Evolutionary conservation across 2,888 invertebrate species (phyloP).

Genomic region (Microplitis manilae): DNA sequence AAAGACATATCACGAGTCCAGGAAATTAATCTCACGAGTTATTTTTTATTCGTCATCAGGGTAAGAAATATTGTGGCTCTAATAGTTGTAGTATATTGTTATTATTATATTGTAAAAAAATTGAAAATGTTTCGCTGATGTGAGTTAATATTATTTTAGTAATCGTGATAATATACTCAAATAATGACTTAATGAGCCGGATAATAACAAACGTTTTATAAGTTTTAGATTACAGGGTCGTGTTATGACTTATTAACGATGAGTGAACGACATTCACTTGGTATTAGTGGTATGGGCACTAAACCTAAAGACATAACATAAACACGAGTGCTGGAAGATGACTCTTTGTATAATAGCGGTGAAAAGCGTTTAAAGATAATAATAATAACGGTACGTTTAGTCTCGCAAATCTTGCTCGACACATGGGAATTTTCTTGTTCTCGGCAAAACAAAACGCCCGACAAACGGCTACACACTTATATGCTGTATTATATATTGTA

Average conservation of each 20-base stretch:
- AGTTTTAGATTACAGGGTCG: conserved; percentile 31
- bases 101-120: too few relatives aligned
- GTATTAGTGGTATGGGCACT: neutral
- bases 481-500: neutral
- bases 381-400: conserved; percentile 52
- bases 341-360: conserved; percentile 31
- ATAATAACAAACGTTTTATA: conserved; percentile 17
- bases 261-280: conserved; percentile 38
- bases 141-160: neutral
- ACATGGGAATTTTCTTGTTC: conserved; percentile 30
- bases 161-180: conserved; percentile 21
- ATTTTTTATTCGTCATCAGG: conserved; percentile 21
- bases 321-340: conserved; percentile 15
- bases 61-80: conserved; percentile 18
- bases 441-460: neutral
- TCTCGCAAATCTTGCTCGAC: conserved; percentile 42
- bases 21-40: conserved; percentile 21
- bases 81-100: neutral
- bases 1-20: conserved; percentile 19
- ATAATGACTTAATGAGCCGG: conserved; percentile 53
- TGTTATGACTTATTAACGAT: conserved; percentile 21
- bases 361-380: conserved; percentile 26
- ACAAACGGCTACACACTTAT: conserved; percentile 20
- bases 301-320: conserved; percentile 10
- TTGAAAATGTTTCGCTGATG: too few relatives aligned